Conservation (phyloP, 2,888 invertebrate genomes). For the Creontiades dilutus region DNA sequence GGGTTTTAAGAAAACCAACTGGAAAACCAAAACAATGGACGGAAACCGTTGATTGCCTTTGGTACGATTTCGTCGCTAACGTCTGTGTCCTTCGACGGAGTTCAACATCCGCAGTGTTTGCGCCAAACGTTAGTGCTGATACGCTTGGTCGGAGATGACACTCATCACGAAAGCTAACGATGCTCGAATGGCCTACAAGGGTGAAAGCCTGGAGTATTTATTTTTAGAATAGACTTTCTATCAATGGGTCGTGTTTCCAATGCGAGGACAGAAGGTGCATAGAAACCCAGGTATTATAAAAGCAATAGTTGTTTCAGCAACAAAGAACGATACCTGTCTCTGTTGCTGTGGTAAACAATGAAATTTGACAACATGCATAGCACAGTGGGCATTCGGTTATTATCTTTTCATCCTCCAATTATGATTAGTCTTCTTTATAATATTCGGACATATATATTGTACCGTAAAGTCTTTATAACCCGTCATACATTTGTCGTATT, state of each 20-base stretch:
- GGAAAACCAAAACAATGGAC: constrained; percentile 7
- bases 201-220: neutral
- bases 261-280: too few relatives aligned
- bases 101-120: constrained; percentile 15
- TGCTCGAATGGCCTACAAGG: neutral
- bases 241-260: neutral
- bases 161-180: neutral
- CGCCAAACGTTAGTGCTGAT: neutral
- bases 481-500: too few relatives aligned
- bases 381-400: too few relatives aligned
- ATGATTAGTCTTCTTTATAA: too few relatives aligned
- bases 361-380: too few relatives aligned
- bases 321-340: too few relatives aligned
- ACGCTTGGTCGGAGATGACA: neutral
- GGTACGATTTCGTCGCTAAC: constrained; percentile 17
- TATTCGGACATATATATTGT: too few relatives aligned
- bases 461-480: too few relatives aligned
- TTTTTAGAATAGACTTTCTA: constrained; percentile 20
- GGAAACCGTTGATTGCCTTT: neutral
- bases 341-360: too few relatives aligned
- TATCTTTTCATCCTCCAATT: too few relatives aligned
- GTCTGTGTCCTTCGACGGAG: neutral
- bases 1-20: neutral
- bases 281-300: too few relatives aligned
- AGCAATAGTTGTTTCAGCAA: too few relatives aligned